A percentile compares a stretch with the other conserved stretches of the same genome.
Conservation (phyloP, 2,113 vertebrate genomes). For the Oncorhynchus mykiss region DNA sequence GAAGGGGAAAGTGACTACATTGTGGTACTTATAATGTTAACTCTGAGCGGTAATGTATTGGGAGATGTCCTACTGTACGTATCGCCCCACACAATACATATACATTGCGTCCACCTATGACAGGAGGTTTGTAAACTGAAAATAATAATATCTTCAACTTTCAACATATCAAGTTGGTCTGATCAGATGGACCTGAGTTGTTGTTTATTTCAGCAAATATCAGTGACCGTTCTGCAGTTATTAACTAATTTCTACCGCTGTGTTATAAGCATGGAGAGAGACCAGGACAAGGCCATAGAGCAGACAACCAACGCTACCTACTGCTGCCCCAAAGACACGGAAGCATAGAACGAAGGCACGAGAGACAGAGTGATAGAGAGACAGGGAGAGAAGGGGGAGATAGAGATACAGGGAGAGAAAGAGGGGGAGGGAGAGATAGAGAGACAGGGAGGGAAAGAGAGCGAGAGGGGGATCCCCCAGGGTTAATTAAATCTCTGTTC, state of each 20-base stretch:
- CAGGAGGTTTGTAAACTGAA: neutral
- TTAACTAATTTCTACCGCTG: neutral
- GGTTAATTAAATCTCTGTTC: slow-evolving; percentile 78
- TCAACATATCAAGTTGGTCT: too few relatives aligned
- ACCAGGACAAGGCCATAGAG: neutral
- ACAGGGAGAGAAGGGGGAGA: too few relatives aligned
- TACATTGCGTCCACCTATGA: slow-evolving; percentile 21
- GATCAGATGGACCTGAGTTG: slow-evolving; percentile 1
- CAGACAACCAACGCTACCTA: slow-evolving; percentile 20
- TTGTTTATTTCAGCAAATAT: slow-evolving; percentile 30
- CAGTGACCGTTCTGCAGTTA: neutral
- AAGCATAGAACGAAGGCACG: slow-evolving; percentile 34
- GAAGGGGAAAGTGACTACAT: too few relatives aligned
- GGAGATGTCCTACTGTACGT: neutral
- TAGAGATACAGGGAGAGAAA: too few relatives aligned
- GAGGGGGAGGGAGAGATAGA: slow-evolving; percentile 1
- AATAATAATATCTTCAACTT: too few relatives aligned
- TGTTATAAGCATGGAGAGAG: slow-evolving; percentile 20
- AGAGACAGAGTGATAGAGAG: neutral
- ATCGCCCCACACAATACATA: too few relatives aligned
- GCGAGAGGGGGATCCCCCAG: slow-evolving; percentile 57
- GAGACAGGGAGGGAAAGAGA: slow-evolving; percentile 20
- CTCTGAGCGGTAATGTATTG: neutral
- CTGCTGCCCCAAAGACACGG: slow-evolving; percentile 43
- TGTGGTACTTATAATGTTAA: neutral